Percentiles rank a stretch among this genome's conserved stretches.
Evolutionary conservation across 2,888 invertebrate genomes (phyloP).

Genomic region (Cinara cedri): DNA sequence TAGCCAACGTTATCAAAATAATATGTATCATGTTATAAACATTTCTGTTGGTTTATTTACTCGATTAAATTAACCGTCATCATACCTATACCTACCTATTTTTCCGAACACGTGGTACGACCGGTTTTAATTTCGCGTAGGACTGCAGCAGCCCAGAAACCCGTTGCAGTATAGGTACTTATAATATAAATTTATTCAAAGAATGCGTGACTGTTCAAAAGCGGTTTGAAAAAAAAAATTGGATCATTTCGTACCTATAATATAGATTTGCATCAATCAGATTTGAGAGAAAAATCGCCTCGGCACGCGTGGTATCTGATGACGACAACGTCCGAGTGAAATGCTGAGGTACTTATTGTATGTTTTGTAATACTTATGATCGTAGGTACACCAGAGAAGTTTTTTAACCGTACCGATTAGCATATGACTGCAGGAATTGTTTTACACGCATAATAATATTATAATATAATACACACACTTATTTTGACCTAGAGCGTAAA

Average conservation of each 20-base stretch:
- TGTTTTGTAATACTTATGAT: neutral
- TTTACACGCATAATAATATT: conserved; percentile 13
- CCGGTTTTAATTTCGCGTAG: conserved; percentile 48
- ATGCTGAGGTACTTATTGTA: neutral
- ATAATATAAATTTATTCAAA: conserved; percentile 38
- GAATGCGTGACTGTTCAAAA: conserved; percentile 40
- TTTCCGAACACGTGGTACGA: conserved; percentile 22
- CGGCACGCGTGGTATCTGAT: too few species aligned
- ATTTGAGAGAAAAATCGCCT: neutral
- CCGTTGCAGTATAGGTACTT: neutral
- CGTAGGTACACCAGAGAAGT: neutral
- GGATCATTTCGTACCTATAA: conserved; percentile 33
- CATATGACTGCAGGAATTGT: neutral
- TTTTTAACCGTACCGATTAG: neutral
- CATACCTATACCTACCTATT: too few species aligned
- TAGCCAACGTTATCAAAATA: neutral
- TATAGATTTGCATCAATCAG: conserved; percentile 21
- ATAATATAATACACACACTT: too few species aligned
- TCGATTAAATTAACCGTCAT: conserved; percentile 45
- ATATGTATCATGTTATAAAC: conserved; percentile 12
- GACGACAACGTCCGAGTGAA: neutral
- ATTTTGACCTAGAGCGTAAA: conserved; percentile 22
- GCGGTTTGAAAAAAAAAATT: conserved; percentile 29
- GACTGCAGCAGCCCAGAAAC: conserved; percentile 20
- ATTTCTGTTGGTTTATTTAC: conserved; percentile 31